phyloP scores from a whole-genome alignment of 2,888 invertebrate genomes.

The Xestia xanthographa region DNA sequence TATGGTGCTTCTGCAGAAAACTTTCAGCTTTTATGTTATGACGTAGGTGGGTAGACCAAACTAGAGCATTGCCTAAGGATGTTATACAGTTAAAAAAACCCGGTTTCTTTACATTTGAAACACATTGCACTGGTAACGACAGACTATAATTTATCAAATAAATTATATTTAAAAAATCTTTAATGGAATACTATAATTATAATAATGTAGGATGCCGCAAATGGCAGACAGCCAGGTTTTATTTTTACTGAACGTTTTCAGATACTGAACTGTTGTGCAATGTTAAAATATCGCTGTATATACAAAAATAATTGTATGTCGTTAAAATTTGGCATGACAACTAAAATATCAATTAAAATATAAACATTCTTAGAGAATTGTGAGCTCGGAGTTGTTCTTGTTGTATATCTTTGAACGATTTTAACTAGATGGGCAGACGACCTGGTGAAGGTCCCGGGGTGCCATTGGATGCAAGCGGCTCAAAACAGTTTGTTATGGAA shows the following conservation, averaged over 20 bases:
- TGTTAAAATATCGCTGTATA: constrained; percentile 55
- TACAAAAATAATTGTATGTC: constrained; percentile 50
- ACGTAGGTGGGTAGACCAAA: neutral
- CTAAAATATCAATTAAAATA: constrained; percentile 59
- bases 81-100: neutral
- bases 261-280: constrained; percentile 48
- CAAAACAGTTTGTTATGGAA: constrained; percentile 30
- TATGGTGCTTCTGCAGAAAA: neutral
- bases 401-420: constrained; percentile 39
- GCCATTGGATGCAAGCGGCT: constrained; percentile 47
- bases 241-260: constrained; percentile 53
- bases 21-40: neutral
- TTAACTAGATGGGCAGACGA: constrained; percentile 46
- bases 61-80: neutral
- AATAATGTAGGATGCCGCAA: constrained; percentile 25
- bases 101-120: neutral
- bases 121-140: neutral
- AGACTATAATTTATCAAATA: constrained; percentile 13
- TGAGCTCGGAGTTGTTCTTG: constrained; percentile 32
- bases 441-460: constrained; percentile 25
- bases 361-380: constrained; percentile 50
- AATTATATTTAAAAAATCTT: constrained; percentile 6
- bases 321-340: constrained; percentile 66
- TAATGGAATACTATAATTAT: constrained; percentile 29
- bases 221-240: constrained; percentile 60